Base-by-base conservation (phyloP, 2,888 invertebrate genomes). In the Chrysolina oricalcia region DNA sequence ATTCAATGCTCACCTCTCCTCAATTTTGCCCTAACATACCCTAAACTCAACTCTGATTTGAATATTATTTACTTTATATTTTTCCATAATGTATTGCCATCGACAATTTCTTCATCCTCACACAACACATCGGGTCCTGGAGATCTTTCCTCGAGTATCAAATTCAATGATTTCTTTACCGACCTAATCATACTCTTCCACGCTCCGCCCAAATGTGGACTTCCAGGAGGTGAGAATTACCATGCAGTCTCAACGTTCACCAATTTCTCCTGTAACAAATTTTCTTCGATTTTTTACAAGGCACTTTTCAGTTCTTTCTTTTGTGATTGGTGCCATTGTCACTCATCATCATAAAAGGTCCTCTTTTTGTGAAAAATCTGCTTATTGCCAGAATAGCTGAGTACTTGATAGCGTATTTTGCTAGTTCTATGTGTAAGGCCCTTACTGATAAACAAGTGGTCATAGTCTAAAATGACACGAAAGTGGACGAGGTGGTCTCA, bases 151-250 rank as follows among this genome's bases (percentile, higher is more conserved):
- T 68, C 27, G 1, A 48, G 67, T 3, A n/a, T n/a, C n/a, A n/a
- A n/a, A n/a, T n/a, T n/a, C n/a, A n/a, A n/a, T n/a, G n/a, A n/a
- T n/a, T n/a, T 19, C 48, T 68, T 68, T 3, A 53, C 68, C 8
- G 53, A 68, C n/a, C 27, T 53, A n/a, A 69, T 41, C 56, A 68
- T 48, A 2, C 68, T 11, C 17, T 68, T 23, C 62, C 56, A 59
- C 59, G 35, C 59, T 27, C 15, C 63, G 13, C 27, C 19, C 27
- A 50, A 23, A 53, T 53, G 53, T 9, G 68, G 50, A 53, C 53
- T 53, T 53, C 53, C 53, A 53, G 53, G 53, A 10, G 53, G 53
- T 10, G 15, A 10, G 53, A 53, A 10, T 15, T 53, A 10, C 53
- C 53, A 53, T 53, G 6, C 53, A 10, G 53, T 53, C 15, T 53